Evolutionary conservation across 1,140 invertebrate species (phyloP), one percentile per base, ranked within the genome.

Genomic region (Neodiprion pinetum): DNA sequence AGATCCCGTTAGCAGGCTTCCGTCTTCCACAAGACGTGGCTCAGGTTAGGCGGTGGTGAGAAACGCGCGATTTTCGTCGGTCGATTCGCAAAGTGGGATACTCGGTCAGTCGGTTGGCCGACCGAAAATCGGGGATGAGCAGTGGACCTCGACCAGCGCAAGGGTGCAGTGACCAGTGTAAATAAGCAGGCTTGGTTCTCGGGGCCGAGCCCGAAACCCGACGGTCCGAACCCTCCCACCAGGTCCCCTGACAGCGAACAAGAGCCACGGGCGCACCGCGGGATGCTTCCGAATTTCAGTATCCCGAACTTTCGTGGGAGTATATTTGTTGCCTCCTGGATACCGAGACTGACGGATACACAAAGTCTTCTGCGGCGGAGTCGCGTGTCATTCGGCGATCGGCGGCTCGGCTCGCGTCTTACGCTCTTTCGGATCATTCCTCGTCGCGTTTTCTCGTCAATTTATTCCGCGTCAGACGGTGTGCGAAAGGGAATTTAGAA

Each of bases 251-350:
- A 40, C 28, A 40, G 28, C 28, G 28, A 40, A 40, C 28, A 40
- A 40, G 28, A 40, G 28, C 28, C 28, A 40, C 28, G 28, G 28
- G 28, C 28, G 5, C 11, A 12, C 53, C 53, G n/a, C 53, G 53
- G 53, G 53, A 12, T 61, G 53, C 53, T 61, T 61, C 53, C 53
- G 53, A 61, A 61, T 61, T 61, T 61, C 53, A 61, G 53, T 61
- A 61, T 17, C 53, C 53, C 53, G 53, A 61, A 61, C 53, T 8
- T 14, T 61, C 53, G 53, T 61, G 53, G 53, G 53, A 61, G 53
- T 61, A 61, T 61, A 17, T 61, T 61, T 17, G 53, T 61, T 61
- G 53, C 53, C 53, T 61, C 11, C n/a, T 61, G 53, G 53, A 61
- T 61, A 14, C 53, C 53, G 53, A 61, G 53, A 61, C 53, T 61